A percentile compares a stretch with the other conserved stretches of the same genome.
phyloP scores from a whole-genome alignment of 53 echinoderm and acorn worm species.

The Patiria pectinifera region DNA sequence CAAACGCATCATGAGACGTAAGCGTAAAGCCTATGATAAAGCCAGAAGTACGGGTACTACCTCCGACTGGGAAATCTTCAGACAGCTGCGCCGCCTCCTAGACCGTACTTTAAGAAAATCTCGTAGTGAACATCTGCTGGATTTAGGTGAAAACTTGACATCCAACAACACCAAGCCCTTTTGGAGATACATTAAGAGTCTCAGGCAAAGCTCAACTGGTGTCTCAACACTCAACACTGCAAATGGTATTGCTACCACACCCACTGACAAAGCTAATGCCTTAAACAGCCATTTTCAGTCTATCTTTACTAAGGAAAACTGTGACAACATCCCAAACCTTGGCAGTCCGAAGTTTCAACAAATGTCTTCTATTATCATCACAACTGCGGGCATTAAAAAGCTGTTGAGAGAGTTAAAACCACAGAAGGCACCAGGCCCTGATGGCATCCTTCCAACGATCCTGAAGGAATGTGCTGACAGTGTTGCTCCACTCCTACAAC shows the following conservation, averaged over 20 bases:
- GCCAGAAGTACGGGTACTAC: background rate
- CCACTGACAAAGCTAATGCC: slow-evolving; percentile 33
- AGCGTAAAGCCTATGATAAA: slow-evolving; percentile 49
- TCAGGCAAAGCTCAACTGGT: slow-evolving; percentile 42
- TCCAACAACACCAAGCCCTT: slow-evolving; percentile 52
- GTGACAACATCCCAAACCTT: background rate
- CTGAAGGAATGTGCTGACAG: slow-evolving; percentile 17
- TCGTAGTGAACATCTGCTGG: background rate
- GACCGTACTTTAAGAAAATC: slow-evolving; percentile 52
- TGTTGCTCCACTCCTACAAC: background rate
- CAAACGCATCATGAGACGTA: slow-evolving; percentile 3
- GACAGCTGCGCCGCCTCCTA: background rate
- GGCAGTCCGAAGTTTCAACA: no score
- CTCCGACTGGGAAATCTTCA: slow-evolving; percentile 32
- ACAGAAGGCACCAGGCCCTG: background rate
- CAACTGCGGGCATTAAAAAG: background rate
- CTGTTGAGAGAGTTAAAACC: no score
- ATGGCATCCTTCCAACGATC: background rate
- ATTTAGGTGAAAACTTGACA: slow-evolving; percentile 53
- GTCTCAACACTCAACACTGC: slow-evolving; percentile 32
- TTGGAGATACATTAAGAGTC: slow-evolving; percentile 60
- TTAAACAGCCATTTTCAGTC: slow-evolving; percentile 37
- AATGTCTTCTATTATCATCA: background rate
- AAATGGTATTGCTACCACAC: slow-evolving; percentile 10
- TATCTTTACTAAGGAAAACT: slow-evolving; percentile 38